Evolutionary conservation across 2,888 invertebrate genomes (phyloP), one percentile per base, ranked within the genome.

Genomic region (Gymnoscelis rufifasciata): DNA sequence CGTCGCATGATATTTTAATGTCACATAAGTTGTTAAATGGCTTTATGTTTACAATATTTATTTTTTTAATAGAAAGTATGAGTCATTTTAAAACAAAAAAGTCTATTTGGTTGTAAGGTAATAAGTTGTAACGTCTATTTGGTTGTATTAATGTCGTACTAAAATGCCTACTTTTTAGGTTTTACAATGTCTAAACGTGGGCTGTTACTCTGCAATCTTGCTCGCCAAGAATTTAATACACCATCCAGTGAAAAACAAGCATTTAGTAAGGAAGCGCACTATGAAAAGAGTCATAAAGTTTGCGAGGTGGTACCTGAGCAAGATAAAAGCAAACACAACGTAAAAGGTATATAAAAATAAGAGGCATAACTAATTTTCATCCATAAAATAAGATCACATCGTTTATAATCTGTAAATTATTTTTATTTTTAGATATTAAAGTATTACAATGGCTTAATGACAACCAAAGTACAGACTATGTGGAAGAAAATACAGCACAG

Each of bases 371-470:
- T 39, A 39, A 40, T 40, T 31, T 19, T 40, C 8, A 40, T 31
- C n/a, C 19, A 28, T 40, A 31, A 12, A 31, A 28, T 13, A 30
- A 23, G 26, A 26, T 26, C 26, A 26, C 27, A 23, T 11, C 13
- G 15, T 42, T 13, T 28, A 27, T 35, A 33, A 26, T 27, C 27
- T 42, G 11, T 35, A 14, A 26, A 10, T 42, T 42, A 23, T 42
- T 36, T 42, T 26, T 26, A 35, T 42, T 35, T 42, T 42, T 42
- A 42, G 42, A 42, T 36, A 14, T 14, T 19, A 42, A 19, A 15
- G 35, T 42, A 27, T 42, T 36, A 42, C 36, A 42, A 42, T 42
- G 35, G 35, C 42, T 42, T 42, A 42, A 15, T 42, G 42, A 42
- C 15, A 27, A 35, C 15, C 26, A 42, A 42, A 42, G 15, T 33